phyloP scores from a whole-genome alignment of 1,140 invertebrate genomes.

The Solen grandis region DNA sequence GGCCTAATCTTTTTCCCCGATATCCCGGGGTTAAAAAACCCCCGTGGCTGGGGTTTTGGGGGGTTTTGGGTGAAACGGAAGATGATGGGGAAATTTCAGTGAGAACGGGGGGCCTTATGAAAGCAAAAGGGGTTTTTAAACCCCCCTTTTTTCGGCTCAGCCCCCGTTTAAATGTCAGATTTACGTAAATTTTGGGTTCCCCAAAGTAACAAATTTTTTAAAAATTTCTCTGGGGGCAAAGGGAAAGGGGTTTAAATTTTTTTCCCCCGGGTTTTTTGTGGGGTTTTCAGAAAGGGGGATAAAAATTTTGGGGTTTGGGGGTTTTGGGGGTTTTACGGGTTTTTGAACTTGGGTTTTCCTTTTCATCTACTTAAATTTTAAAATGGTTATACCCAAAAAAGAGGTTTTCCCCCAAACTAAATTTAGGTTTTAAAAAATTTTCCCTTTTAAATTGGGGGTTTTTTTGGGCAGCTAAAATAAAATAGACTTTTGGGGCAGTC shows the following conservation, averaged over 20 bases:
- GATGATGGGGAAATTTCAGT: slow-evolving; percentile 1
- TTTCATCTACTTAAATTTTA: slow-evolving; percentile 32
- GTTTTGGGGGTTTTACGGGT: slow-evolving; percentile 51
- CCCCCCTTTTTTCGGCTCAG: slow-evolving; percentile 11
- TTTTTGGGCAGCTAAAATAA: too few species aligned
- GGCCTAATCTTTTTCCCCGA: slow-evolving; percentile 18
- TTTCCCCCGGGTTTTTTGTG: slow-evolving; percentile 41
- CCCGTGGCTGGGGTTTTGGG: too few species aligned
- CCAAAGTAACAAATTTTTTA: slow-evolving; percentile 17
- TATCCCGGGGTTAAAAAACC: slow-evolving; percentile 29
- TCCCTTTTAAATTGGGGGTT: too few species aligned
- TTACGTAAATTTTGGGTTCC: slow-evolving; percentile 23
- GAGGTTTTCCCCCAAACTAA: too few species aligned
- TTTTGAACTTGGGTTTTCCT: slow-evolving; percentile 27
- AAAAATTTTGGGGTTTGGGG: slow-evolving; percentile 55
- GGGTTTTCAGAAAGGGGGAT: slow-evolving; percentile 52
- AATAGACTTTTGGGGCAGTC: too few species aligned
- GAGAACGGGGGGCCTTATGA: slow-evolving; percentile 9
- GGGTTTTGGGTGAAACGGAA: neutral
- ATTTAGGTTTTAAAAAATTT: too few species aligned
- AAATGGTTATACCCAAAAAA: slow-evolving; percentile 5
- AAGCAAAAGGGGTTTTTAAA: neutral
- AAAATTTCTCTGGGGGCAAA: slow-evolving; percentile 47
- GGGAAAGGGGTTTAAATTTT: slow-evolving; percentile 36
- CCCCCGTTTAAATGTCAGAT: slow-evolving; percentile 38